Evolutionary conservation across 2,797 vertebrate genomes (phyloP).

Genomic region (Atherinosoma microstoma): DNA sequence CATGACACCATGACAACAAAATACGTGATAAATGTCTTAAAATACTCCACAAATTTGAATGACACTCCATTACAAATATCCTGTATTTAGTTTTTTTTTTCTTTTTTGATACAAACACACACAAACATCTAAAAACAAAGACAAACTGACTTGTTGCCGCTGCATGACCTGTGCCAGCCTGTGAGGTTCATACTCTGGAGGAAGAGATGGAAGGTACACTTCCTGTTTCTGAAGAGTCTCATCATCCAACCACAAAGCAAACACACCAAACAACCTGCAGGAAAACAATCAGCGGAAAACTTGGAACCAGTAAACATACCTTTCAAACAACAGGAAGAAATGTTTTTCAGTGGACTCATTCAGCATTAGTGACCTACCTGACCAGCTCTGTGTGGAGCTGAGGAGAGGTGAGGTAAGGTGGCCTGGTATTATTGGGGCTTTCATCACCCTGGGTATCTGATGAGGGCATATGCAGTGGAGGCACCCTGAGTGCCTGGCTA

Average conservation of each 20-base stretch:
- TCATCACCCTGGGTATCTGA: slow-evolving; percentile 74
- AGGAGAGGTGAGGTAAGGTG: slow-evolving; percentile 87
- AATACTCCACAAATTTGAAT: neutral
- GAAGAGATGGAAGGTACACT: slow-evolving; percentile 92
- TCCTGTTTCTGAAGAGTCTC: slow-evolving; percentile 94
- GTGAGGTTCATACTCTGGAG: slow-evolving; percentile 92
- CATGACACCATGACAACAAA: neutral
- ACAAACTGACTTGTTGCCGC: slow-evolving; percentile 83
- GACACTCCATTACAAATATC: neutral
- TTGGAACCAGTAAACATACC: slow-evolving; percentile 3
- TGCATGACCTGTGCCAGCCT: slow-evolving; percentile 95
- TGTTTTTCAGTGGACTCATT: neutral
- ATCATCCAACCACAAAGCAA: slow-evolving; percentile 94
- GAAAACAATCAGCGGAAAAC: slow-evolving; percentile 13
- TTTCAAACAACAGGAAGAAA: neutral
- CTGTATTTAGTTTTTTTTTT: no score
- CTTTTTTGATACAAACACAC: neutral
- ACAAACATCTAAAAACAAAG: neutral
- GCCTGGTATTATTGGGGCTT: slow-evolving; percentile 54
- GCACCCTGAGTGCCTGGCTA: slow-evolving; percentile 90
- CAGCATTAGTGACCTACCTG: slow-evolving; percentile 79
- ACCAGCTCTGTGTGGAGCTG: slow-evolving; percentile 94
- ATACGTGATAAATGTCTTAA: neutral
- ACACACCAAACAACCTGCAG: slow-evolving; percentile 92
- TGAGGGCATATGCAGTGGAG: slow-evolving; percentile 71